A percentile compares a stretch with the other conserved stretches of the same genome.
These are phyloP conservation scores for Cantharis lateralis DNA, from an alignment of 2,888 invertebrate genomes.

Conservation along the genomic window DNA sequence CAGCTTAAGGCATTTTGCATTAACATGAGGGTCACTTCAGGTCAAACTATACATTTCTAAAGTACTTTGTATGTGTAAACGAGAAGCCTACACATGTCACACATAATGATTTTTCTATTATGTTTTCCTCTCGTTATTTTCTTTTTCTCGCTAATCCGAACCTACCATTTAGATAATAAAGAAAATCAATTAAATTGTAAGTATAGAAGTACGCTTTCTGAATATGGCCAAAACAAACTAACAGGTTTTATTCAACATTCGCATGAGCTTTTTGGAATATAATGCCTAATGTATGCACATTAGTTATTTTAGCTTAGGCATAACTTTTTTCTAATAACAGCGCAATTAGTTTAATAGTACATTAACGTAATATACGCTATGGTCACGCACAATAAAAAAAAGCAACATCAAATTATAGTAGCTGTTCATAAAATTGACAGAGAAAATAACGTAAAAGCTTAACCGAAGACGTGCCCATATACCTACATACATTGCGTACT, in stretches of 20 bases:
- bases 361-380: not conserved
- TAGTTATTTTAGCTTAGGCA: not conserved
- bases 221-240: not conserved
- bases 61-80: conserved; percentile 19
- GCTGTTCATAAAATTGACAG: not conserved
- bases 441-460: not conserved
- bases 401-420: not conserved
- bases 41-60: conserved; percentile 30
- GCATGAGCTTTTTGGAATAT: not conserved
- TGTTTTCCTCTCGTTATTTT: not conserved
- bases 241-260: not conserved
- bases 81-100: conserved; percentile 28
- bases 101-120: conserved; percentile 11
- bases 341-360: not conserved
- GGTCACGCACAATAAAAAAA: not conserved
- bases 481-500: not conserved
- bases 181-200: not conserved
- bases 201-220: not conserved
- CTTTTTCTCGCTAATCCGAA: not conserved
- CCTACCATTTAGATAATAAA: not conserved
- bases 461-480: not conserved
- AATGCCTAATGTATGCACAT: not conserved
- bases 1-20: conserved; percentile 35
- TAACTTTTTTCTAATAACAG: not conserved
- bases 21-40: conserved; percentile 40